A percentile compares a stretch with the other conserved stretches of the same genome.
phyloP scores from a whole-genome alignment of 2,888 invertebrate species.

The Cryptocheilus praepositus region DNA sequence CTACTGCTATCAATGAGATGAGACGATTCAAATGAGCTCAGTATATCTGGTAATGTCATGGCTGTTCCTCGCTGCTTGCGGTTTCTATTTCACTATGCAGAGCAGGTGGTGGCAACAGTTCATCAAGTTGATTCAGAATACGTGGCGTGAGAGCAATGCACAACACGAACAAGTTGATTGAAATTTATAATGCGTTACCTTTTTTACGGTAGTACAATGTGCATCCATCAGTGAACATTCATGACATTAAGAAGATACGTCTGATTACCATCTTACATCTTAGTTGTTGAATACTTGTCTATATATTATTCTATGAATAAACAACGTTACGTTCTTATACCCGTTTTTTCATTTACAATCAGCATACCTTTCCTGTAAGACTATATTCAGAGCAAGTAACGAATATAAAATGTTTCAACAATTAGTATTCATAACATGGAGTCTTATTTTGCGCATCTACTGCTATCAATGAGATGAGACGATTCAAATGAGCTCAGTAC shows the following conservation, averaged over 20 bases:
- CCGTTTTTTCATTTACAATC: too few relatives aligned
- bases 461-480: too few relatives aligned
- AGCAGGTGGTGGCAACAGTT: slow-evolving; percentile 87
- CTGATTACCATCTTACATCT: too few relatives aligned
- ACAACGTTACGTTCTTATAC: too few relatives aligned
- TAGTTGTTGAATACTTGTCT: too few relatives aligned
- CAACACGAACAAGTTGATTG: slow-evolving; percentile 87
- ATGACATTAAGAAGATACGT: slow-evolving; percentile 19
- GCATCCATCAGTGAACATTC: slow-evolving; percentile 11
- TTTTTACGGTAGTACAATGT: slow-evolving; percentile 1
- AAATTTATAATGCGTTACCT: slow-evolving; percentile 30
- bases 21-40: background rate
- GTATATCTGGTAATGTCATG: slow-evolving; percentile 83
- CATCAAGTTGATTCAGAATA: slow-evolving; percentile 88
- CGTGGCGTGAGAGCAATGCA: slow-evolving; percentile 92
- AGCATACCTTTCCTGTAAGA: too few relatives aligned
- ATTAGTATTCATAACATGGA: too few relatives aligned
- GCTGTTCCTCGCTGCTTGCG: slow-evolving; percentile 87
- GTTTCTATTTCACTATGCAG: slow-evolving; percentile 85
- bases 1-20: too few relatives aligned
- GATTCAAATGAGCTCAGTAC: background rate
- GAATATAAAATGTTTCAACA: too few relatives aligned
- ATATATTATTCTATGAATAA: too few relatives aligned
- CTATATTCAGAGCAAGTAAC: too few relatives aligned
- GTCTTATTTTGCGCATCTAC: too few relatives aligned